These are phyloP conservation scores for Lycaon pictus DNA, from an alignment of 2,113 vertebrate genomes.

Conservation along the genomic window DNA sequence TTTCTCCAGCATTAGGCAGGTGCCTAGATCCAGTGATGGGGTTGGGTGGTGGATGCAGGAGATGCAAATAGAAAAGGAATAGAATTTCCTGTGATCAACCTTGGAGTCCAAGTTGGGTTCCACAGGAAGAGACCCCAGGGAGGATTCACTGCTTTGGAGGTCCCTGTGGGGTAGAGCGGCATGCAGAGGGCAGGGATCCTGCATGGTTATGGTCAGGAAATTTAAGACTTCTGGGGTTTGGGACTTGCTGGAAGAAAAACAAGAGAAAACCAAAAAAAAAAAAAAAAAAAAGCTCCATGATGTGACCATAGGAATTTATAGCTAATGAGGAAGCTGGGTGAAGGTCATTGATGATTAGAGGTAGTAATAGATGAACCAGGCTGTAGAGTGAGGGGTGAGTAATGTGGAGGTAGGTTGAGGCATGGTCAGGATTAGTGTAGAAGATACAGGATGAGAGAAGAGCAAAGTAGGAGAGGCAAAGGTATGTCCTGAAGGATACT, in stretches of 20 bases:
- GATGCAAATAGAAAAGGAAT: neutral
- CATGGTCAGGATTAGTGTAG: no score
- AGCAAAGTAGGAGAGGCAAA: neutral
- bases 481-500: no score
- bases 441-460: neutral
- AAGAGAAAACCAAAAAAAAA: neutral
- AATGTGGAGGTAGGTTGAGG: neutral
- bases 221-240: neutral
- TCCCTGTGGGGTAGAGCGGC: neutral
- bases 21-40: neutral
- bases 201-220: neutral
- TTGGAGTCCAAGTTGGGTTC: neutral
- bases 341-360: neutral
- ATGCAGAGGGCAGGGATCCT: neutral
- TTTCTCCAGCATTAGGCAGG: neutral
- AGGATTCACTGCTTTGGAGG: no score
- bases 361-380: no score
- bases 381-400: neutral
- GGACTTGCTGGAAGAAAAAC: neutral
- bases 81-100: neutral
- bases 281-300: neutral
- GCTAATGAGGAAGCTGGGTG: neutral
- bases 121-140: neutral
- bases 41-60: neutral
- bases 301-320: neutral